These are phyloP conservation scores for Calonectris borealis DNA, from an alignment of 2,113 vertebrate genomes.

Conservation along the genomic window DNA sequence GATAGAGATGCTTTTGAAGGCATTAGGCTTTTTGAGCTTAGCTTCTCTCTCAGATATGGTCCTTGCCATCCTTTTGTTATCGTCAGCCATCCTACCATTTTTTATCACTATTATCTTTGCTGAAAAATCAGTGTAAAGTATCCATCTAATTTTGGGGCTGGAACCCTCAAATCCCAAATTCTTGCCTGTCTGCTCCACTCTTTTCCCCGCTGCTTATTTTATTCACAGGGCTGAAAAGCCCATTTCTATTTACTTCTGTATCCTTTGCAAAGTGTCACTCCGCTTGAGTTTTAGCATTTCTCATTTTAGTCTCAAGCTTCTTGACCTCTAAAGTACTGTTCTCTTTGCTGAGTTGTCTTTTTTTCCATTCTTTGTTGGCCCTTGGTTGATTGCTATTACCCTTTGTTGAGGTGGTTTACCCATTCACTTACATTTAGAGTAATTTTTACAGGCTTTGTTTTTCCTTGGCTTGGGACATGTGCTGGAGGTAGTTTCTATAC, in stretches of 20 bases:
- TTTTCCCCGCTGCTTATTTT: not conserved
- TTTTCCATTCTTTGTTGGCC: not conserved
- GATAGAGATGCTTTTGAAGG: not conserved
- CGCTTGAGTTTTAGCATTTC: not conserved
- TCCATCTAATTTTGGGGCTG: not conserved
- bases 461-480: not conserved
- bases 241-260: not conserved
- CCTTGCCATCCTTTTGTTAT: not conserved
- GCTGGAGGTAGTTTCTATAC: not conserved
- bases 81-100: not conserved
- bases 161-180: not conserved
- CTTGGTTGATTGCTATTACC: not conserved
- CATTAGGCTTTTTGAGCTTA: not conserved
- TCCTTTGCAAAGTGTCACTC: not conserved
- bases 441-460: constrained; percentile 11
- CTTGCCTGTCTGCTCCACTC: not conserved
- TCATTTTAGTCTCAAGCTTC: not conserved
- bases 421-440: not conserved
- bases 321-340: not conserved
- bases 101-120: not conserved
- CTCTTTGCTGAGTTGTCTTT: not conserved
- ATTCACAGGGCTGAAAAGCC: not conserved
- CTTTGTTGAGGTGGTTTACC: not conserved
- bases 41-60: not conserved
- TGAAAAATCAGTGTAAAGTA: not conserved